Percentiles rank a stretch among this genome's conserved stretches.
These are phyloP conservation scores for Dolichallabes microphthalmus DNA, from an alignment of 2,113 vertebrate genomes.

Conservation along the genomic window DNA sequence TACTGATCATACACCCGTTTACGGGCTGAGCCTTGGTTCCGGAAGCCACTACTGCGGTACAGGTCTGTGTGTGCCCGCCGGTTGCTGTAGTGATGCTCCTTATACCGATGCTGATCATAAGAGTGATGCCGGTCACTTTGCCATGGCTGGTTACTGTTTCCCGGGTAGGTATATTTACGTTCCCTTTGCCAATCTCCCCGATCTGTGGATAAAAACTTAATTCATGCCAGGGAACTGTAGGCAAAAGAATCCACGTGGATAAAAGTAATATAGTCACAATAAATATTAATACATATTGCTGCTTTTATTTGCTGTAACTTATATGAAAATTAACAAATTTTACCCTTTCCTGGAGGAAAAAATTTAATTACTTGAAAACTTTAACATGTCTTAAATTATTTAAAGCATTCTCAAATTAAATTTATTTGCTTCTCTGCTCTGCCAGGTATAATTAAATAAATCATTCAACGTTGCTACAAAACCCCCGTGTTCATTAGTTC, in stretches of 20 bases:
- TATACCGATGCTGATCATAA: conserved; percentile 90
- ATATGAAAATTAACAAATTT: not conserved
- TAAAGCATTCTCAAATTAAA: not conserved
- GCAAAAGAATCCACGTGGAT: not conserved
- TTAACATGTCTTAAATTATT: not conserved
- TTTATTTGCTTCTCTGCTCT: not conserved
- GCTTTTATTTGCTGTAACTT: not conserved
- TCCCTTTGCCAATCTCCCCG: conserved; percentile 93
- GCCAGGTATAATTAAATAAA: not conserved
- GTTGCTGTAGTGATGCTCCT: conserved; percentile 91
- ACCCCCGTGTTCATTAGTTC: not conserved
- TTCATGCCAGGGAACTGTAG: not conserved
- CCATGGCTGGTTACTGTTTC: conserved; percentile 84
- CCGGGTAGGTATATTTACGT: conserved; percentile 86
- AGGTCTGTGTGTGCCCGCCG: conserved; percentile 81
- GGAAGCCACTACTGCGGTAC: conserved; percentile 87
- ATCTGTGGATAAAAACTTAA: conserved; percentile 70
- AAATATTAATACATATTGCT: not conserved
- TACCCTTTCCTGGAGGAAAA: not conserved
- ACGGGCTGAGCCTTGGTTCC: conserved; percentile 82
- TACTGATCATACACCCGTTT: conserved; percentile 93
- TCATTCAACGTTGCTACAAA: not conserved
- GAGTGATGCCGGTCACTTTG: conserved; percentile 88
- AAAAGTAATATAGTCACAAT: not conserved
- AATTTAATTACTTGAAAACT: not conserved